Evolutionary conservation across 1,140 invertebrate species (phyloP), one percentile per base, ranked within the genome.

Genomic region (Ips nitidus): DNA sequence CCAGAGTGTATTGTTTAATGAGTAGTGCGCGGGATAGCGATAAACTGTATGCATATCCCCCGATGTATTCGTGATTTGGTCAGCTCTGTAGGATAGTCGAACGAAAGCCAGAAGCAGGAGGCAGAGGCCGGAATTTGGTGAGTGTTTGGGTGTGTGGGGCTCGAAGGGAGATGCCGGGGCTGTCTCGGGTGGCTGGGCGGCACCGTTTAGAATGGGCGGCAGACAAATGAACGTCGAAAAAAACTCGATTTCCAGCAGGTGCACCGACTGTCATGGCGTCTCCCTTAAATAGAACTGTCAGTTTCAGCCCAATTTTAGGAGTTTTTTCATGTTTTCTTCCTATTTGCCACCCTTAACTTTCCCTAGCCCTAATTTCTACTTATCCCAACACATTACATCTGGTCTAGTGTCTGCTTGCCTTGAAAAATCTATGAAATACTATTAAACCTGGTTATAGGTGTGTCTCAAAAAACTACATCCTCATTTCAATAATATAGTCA

Each of bases 21-120:
- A 73, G 71, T 72, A 73, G 69, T 71, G 65, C 58, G 52, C 67
- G 73, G 73, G 73, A 70, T 73, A 69, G 71, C 71, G 66, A 71
- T 55, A 73, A 73, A 75, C 75, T 75, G 70, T 74, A 78, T 78
- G 74, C 70, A 73, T 76, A 71, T 75, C 71, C 72, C 71, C 73
- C 73, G 65, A 75, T 78, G 74, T 75, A 75, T 75, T 78, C 72
- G 76, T 78, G 76, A 78, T 78, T 76, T 73, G 68, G 66, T 72
- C 59, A 70, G 57, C 59, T 71, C 66, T 47, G 64, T 71, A 71
- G 68, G 69, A 73, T 73, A 69, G 71, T 75, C 53, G 63, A 56
- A 59, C 41, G 60, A 59, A 62, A 63, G 63, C 63, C 47, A 66
- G 65, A 72, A 66, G 66, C 62, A 70, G 70, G 60, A 70, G 69